Evolutionary conservation across 2,797 vertebrate genomes (phyloP), one percentile per base, ranked within the genome.

Genomic region (Micrastur ruficollis): DNA sequence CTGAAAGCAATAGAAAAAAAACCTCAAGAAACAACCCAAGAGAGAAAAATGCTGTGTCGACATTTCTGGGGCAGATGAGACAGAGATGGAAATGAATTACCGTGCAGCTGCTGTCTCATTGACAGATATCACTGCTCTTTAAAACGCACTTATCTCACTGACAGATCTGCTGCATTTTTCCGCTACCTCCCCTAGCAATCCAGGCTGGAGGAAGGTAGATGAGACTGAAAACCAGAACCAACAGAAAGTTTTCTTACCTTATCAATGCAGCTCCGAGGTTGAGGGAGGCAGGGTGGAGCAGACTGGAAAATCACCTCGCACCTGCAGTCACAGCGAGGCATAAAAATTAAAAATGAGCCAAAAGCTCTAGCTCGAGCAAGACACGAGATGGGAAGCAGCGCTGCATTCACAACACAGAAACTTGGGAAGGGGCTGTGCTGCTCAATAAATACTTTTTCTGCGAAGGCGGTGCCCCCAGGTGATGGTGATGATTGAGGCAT

Each of bases 401-500:
- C 27, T 1, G 0, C 6, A 18, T 1, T 26, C 2, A 0, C 40
- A 55, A 13, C 0, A 21, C 14, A 22, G 29, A 55, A 47, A 0
- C 0, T 1, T 0, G 0, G 0, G 0, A 8, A 0, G 0, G 0
- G 0, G 0, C 26, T 42, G 63, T 47, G 50, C n/a, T 63, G 52
- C 79, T 58, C 62, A 34, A 17, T 75, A 90, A 92, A 89, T 90
- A 42, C n/a, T 2, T 16, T 3, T 3, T 58, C 46, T 46, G 19
- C 29, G 38, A 25, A 13, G 38, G 15, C 7, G 6, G 8, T 40
- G 36, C 20, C 40, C n/a, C 23, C 72, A 87, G 29, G 36, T 40
- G 76, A 1, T 15, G 61, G 38, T 34, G 17, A 5, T 71, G 23
- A 5, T 55, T 42, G 58, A 55, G 59, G 3, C 5, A 12, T 32